These are phyloP conservation scores for Gambelia wislizenii DNA, from an alignment of 2,797 vertebrate genomes.

Conservation along the genomic window DNA sequence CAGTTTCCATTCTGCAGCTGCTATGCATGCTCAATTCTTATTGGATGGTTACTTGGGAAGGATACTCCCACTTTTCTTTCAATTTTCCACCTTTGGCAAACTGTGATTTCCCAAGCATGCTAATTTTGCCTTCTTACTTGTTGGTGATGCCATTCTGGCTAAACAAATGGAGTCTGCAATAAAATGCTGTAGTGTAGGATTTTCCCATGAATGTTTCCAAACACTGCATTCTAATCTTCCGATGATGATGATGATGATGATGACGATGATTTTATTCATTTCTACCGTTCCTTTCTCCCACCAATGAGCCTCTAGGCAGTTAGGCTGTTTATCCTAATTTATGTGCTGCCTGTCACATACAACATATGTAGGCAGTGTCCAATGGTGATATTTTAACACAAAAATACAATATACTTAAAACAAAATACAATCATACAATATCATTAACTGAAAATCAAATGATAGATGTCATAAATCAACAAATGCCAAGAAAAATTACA, in stretches of 20 bases:
- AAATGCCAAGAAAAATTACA: background rate
- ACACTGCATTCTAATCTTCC: background rate
- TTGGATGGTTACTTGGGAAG: background rate
- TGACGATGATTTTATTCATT: no score
- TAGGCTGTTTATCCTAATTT: background rate
- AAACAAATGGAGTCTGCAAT: background rate
- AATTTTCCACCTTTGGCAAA: background rate
- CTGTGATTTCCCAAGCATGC: background rate
- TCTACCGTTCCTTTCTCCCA: no score
- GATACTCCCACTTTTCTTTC: background rate
- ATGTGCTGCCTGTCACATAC: background rate
- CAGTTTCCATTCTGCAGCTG: background rate
- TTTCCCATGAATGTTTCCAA: background rate
- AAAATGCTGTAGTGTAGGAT: background rate
- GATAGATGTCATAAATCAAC: background rate
- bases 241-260: no score
- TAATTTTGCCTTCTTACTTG: background rate
- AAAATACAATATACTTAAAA: background rate
- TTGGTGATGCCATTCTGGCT: background rate
- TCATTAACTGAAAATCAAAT: background rate
- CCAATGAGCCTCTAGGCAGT: no score
- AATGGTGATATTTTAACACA: background rate
- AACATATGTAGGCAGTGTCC: background rate
- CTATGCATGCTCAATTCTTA: background rate
- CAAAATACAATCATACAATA: background rate